Evolutionary conservation across 2,888 invertebrate genomes (phyloP), one percentile per base, ranked within the genome.

Genomic region (Ochropleura plecta): DNA sequence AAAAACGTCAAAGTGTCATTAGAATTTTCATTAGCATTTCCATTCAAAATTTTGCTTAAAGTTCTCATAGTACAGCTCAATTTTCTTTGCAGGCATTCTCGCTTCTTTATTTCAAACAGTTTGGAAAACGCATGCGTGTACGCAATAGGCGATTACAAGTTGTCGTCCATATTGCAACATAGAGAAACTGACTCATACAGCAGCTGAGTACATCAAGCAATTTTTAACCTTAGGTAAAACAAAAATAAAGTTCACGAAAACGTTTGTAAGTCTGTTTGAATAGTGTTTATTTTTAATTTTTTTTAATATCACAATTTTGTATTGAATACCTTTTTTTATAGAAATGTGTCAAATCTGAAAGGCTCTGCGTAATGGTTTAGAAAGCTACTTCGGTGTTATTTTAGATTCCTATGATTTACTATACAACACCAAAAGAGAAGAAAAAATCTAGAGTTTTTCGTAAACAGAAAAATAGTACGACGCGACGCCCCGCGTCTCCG

Each of bases 41-140:
- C 51, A 42, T 53, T 53, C 8, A 20, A 81, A 69, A 75, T 12
- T 72, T 9, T 6, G 51, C 71, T 12, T 46, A n/a, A 73, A 46
- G 0, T 0, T 5, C 0, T n/a, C 46, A 0, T 0, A 0, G 10
- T 83, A 88, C 65, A 66, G 72, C 46, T 18, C 14, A 84, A 10
- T 75, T 65, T 81, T 42, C 40, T 9, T 30, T 44, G 16, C n/a
- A 49, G 0, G 0, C 30, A n/a, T 4, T 8, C 16, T 18, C 20
- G 18, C 55, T 18, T 73, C 68, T 81, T 60, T 75, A 72, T 82
- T 85, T 81, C 64, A 60, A 85, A 79, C 70, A 66, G 81, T 80
- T 85, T 86, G 77, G 76, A 80, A 82, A 88, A 86, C 71, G 81
- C 80, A 81, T 87, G 86, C 89, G 86, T 85, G 76, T 77, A 86